Conservation (phyloP, 2,888 invertebrate genomes). For the Scelioninae gen. 1 region DNA sequence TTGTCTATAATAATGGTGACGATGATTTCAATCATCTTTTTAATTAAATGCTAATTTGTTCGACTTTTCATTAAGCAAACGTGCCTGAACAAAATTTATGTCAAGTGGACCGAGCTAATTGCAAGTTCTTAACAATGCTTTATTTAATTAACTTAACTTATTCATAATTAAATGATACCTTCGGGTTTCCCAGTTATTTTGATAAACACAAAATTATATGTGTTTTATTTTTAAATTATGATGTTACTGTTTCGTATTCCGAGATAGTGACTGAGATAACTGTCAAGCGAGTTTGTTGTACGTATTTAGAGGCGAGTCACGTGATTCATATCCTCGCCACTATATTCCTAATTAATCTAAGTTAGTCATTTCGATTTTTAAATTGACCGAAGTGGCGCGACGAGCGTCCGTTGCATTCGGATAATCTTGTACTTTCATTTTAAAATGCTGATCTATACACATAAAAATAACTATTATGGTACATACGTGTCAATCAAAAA, state of each 20-base stretch:
- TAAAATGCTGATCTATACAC: conserved; percentile 31
- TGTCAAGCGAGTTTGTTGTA: conserved; percentile 16
- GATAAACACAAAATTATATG: not conserved
- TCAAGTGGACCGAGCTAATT: conserved; percentile 15
- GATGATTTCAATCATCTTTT: conserved; percentile 2
- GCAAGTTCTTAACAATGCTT: conserved; percentile 1
- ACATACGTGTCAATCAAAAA: conserved; percentile 19
- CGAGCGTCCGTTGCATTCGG: not conserved
- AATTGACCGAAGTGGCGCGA: conserved; percentile 24
- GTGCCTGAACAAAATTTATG: conserved; percentile 5
- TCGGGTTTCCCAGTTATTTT: not conserved
- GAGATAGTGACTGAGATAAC: conserved; percentile 33
- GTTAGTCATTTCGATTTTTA: conserved; percentile 17
- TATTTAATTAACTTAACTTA: conserved; percentile 20
- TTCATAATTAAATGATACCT: conserved; percentile 1
- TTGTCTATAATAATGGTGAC: conserved; percentile 4
- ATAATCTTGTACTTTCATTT: conserved; percentile 19
- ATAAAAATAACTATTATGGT: conserved; percentile 40
- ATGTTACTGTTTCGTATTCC: conserved; percentile 4
- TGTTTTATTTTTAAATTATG: conserved; percentile 3
- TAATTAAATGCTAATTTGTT: conserved; percentile 14
- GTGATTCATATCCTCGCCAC: conserved; percentile 49
- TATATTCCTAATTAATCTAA: conserved; percentile 44
- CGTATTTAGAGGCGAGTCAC: conserved; percentile 41
- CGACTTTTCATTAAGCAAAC: conserved; percentile 33